Evolutionary conservation across 2,797 vertebrate species (phyloP).

Genomic region (Falco columbarius): DNA sequence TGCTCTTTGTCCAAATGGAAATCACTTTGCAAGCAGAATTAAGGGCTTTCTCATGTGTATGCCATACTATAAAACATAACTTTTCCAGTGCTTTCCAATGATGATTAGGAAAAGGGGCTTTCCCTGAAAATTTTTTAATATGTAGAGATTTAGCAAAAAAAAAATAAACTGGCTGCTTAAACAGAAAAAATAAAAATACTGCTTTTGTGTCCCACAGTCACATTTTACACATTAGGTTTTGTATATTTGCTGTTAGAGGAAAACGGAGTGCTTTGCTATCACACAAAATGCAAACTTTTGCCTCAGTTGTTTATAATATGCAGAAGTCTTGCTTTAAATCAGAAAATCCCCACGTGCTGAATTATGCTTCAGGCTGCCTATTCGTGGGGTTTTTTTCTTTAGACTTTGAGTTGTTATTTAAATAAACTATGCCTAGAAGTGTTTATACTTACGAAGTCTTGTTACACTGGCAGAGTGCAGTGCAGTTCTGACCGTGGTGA

Average conservation of each 20-base stretch:
- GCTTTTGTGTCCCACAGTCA: background rate
- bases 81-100: background rate
- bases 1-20: background rate
- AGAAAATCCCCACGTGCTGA: fast-evolving
- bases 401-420: background rate
- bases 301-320: background rate
- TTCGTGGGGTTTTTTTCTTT: background rate
- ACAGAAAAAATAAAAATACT: background rate
- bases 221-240: background rate
- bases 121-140: background rate
- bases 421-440: background rate
- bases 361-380: background rate
- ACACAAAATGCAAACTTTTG: background rate
- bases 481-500: background rate
- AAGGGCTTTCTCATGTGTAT: background rate
- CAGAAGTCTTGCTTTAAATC: background rate
- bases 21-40: background rate
- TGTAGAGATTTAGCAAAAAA: background rate
- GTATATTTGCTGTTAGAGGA: background rate
- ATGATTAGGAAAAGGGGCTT: background rate
- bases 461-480: background rate
- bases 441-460: fast-evolving
- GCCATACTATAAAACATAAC: too few relatives aligned
- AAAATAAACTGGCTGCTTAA: background rate
- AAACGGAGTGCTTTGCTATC: background rate